Evolutionary conservation across 2,888 invertebrate genomes (phyloP).

Genomic region (Schrankia costaestrigalis): DNA sequence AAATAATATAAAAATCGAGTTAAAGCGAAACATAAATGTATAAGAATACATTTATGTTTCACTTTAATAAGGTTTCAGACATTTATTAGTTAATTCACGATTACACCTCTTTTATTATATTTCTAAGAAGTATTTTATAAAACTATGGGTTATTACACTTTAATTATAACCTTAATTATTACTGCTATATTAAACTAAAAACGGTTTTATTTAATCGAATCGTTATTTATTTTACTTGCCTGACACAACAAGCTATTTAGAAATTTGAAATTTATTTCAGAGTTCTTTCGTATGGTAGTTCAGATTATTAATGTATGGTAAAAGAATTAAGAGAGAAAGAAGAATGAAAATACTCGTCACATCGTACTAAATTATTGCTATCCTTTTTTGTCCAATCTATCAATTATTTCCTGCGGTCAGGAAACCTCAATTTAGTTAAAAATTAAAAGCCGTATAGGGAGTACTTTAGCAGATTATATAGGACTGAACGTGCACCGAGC

Average conservation of each 20-base stretch:
- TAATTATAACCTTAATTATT: conserved; percentile 3
- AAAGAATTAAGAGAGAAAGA: too few relatives aligned
- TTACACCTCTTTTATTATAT: conserved; percentile 5
- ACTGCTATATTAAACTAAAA: conserved; percentile 1
- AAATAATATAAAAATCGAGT: too few relatives aligned
- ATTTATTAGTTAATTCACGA: conserved; percentile 7
- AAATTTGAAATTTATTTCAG: too few relatives aligned
- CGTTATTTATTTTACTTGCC: conserved; percentile 1
- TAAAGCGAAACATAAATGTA: conserved; percentile 2
- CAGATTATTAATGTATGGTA: too few relatives aligned
- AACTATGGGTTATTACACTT: conserved; percentile 1
- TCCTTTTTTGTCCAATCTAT: too few relatives aligned
- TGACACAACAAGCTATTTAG: too few relatives aligned
- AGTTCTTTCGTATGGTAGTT: too few relatives aligned
- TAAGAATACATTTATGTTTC: too few relatives aligned
- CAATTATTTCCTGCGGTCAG: too few relatives aligned
- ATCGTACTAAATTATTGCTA: too few relatives aligned
- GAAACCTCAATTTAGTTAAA: conserved; percentile 15
- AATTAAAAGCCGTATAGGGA: conserved; percentile 16
- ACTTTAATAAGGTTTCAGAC: conserved; percentile 5
- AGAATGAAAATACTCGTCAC: too few relatives aligned
- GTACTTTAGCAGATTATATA: too few relatives aligned
- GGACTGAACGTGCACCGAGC: conserved; percentile 25
- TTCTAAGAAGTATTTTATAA: conserved; percentile 5
- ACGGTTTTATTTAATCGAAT: neutral